Evolutionary conservation across 2,888 invertebrate genomes (phyloP), one percentile per base, ranked within the genome.

Genomic region (Priocnemis perturbator): DNA sequence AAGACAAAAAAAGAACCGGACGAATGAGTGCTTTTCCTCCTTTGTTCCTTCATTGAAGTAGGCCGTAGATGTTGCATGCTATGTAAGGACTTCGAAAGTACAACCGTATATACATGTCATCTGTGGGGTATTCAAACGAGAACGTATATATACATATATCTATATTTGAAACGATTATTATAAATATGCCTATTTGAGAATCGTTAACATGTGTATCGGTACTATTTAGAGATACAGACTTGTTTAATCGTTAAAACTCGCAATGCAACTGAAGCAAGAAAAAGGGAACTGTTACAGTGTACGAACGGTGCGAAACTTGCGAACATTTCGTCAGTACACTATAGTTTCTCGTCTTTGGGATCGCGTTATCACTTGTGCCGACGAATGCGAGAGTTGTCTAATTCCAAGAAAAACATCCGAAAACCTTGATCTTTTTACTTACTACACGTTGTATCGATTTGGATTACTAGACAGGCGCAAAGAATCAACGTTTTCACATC

Each of bases 31-130:
- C 7, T 37, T 37, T 11, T 11, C 7, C 11, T 11, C 14, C 4
- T 50, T n/a, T 14, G 15, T 21, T 55, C 23, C 53, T 58, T 45
- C 55, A 57, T 53, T n/a, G n/a, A 20, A 50, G 30, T 52, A 14
- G 17, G 23, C 26, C 45, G n/a, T 48, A 17, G 20, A 7, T 19
- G 19, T 23, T 15, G 57, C 30, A 55, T 47, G 52, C 50, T 57
- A 45, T 57, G 48, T 48, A 37, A 17, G 52, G 64, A 26, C 2
- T 64, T 59, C 15, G 48, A 73, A 55, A 15, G 15, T 37, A 52
- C 47, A 60, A 57, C 21, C 61, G 20, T 21, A 20, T 23, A 23
- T n/a, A 55, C 20, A 55, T 55, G n/a, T n/a, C 55, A 19, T 21
- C 7, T 5, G 21, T 55, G 37, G 37, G 14, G 37, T 37, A 37